Conservation (phyloP, 2,113 vertebrate genomes). For the Ophiodon elongatus region DNA sequence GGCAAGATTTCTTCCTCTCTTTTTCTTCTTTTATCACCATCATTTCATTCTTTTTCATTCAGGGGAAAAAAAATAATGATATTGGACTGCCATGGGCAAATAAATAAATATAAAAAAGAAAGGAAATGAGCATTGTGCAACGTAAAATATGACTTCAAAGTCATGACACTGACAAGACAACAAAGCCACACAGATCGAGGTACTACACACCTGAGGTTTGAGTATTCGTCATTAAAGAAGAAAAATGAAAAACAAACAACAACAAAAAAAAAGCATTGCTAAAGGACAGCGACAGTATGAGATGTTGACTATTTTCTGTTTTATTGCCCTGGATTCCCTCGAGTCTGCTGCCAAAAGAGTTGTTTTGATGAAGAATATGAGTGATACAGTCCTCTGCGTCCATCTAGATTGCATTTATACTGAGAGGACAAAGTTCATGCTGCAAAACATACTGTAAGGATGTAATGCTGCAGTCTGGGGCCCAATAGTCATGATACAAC, state of each 20-base stretch:
- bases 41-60: constrained; percentile 55
- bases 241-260: constrained; percentile 64
- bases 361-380: constrained; percentile 75
- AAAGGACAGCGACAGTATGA: constrained; percentile 58
- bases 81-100: constrained; percentile 60
- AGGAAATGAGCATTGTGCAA: constrained; percentile 60
- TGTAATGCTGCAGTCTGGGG: not conserved
- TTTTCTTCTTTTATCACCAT: constrained; percentile 56
- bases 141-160: constrained; percentile 77
- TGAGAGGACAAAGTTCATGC: constrained; percentile 51
- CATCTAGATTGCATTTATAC: constrained; percentile 41
- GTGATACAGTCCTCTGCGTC: constrained; percentile 49
- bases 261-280: constrained; percentile 22
- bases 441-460: constrained; percentile 19
- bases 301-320: constrained; percentile 70
- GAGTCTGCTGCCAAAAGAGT: constrained; percentile 61
- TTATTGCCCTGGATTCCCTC: constrained; percentile 72
- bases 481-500: not conserved
- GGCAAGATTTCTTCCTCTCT: constrained; percentile 25
- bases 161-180: constrained; percentile 71
- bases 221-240: constrained; percentile 69
- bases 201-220: constrained; percentile 70
- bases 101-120: constrained; percentile 46
- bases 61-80: constrained; percentile 61
- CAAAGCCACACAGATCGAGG: constrained; percentile 74